Conservation (phyloP, 2,797 vertebrate species). For the Morus bassanus region DNA sequence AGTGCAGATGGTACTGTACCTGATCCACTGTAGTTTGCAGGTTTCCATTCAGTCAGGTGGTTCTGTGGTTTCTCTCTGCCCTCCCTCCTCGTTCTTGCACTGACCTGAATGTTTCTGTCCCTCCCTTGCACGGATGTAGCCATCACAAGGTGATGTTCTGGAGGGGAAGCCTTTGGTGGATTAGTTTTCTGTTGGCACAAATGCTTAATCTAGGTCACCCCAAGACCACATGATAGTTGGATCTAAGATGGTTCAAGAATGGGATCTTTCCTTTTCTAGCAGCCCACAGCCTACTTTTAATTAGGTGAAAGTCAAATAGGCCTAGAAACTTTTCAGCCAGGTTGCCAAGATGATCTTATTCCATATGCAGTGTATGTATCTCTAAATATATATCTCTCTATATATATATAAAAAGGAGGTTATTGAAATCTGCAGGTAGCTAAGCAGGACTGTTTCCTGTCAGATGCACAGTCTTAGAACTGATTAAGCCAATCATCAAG, state of each 20-base stretch:
- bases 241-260: not conserved
- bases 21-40: not conserved
- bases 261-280: not conserved
- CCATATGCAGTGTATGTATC: not conserved
- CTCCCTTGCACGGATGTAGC: not conserved
- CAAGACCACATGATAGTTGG: not conserved
- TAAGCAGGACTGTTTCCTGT: not conserved
- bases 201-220: not conserved
- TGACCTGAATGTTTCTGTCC: not conserved
- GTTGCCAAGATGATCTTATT: not conserved
- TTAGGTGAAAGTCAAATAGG: not conserved
- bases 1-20: not conserved
- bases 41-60: not conserved
- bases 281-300: not conserved
- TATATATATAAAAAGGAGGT: not conserved
- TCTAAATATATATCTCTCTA: not conserved
- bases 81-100: not conserved
- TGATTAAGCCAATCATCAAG: not conserved
- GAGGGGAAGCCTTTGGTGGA: not conserved
- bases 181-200: not conserved
- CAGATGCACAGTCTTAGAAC: not conserved
- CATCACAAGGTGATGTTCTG: not conserved
- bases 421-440: not conserved
- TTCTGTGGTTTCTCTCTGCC: not conserved
- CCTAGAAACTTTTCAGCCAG: not conserved